Base-by-base conservation (phyloP, 2,113 vertebrate genomes). In the Uria lomvia region DNA sequence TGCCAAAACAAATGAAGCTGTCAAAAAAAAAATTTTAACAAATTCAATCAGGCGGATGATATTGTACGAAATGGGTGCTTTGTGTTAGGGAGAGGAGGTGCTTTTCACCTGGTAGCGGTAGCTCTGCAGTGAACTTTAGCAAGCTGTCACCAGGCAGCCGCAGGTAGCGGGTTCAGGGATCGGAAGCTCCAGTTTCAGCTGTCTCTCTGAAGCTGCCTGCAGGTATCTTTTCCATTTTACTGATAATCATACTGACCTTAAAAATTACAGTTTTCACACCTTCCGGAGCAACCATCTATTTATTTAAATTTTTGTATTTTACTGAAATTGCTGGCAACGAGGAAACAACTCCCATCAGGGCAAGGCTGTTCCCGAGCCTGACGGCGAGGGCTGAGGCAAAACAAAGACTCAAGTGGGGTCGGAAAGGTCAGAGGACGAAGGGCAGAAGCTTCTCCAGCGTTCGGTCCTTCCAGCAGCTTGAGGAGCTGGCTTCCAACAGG, bases 101-200 rank as follows among this genome's bases (percentile, higher is more conserved):
- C 12, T 34, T 78, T 52, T 20, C 88, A 42, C 36, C 63, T 0
- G 0, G 36, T 2, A 53, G 75, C 6, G 1, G 62, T 34, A 93
- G 66, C 45, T 86, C 72, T 10, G 5, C 15, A 53, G 38, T 9
- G 15, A 71, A 15, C 1, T 24, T 47, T 0, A 56, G 34, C 49
- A 36, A 27, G 36, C 8, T 36, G 49, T 36, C 43, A 26, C 49
- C 19, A 14, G 0, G 2, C 53, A 62, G n/a, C 30, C 5, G 2
- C 12, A 43, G 63, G 6, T 0, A 15, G 55, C 2, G 8, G 70
- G 40, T 18, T 36, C 42, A 36, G 66, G 32, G 79, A 40, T 8
- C 66, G 26, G 36, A 4, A 15, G 71, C 66, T 86, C 40, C 1
- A 3, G 4, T 17, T 52, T 22, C 75, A 43, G 34, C 24, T 59